phyloP scores from a whole-genome alignment of 2,113 vertebrate genomes.

The Nothoprocta pentlandii region DNA sequence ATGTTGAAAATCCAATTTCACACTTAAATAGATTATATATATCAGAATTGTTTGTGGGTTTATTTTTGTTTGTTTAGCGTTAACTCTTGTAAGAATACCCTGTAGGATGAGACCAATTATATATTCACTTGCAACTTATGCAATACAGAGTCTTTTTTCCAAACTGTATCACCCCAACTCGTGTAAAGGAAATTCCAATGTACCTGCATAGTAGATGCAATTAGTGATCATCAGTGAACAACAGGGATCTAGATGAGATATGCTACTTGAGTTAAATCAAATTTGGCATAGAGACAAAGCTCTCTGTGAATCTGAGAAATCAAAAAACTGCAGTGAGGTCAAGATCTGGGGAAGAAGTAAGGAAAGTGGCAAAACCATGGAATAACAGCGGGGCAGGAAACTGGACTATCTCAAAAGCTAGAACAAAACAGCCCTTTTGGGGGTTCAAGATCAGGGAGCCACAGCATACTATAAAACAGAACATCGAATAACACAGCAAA shows the following conservation, averaged over 20 bases:
- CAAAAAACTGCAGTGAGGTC: background rate
- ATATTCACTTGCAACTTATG: slow-evolving; percentile 16
- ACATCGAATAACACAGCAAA: background rate
- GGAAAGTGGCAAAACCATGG: background rate
- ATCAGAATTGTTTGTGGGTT: slow-evolving; percentile 41
- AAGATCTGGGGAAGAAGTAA: background rate
- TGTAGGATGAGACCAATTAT: slow-evolving; percentile 27
- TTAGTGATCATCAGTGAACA: slow-evolving; percentile 5
- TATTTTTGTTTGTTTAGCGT: slow-evolving; percentile 23
- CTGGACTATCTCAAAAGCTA: background rate
- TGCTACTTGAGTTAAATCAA: background rate
- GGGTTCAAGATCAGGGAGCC: background rate
- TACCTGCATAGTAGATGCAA: background rate
- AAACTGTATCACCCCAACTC: background rate
- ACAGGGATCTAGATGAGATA: slow-evolving; percentile 5
- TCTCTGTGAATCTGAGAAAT: background rate
- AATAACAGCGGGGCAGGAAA: background rate
- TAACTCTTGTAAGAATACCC: slow-evolving; percentile 22
- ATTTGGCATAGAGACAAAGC: background rate
- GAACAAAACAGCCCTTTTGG: background rate
- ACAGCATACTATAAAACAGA: background rate
- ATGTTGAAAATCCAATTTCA: slow-evolving; percentile 73
- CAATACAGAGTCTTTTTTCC: background rate
- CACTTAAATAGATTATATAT: slow-evolving; percentile 72
- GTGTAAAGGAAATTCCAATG: slow-evolving; percentile 1